Evolutionary conservation across 2,888 invertebrate genomes (phyloP).

Genomic region (Pseudoips prasinana): DNA sequence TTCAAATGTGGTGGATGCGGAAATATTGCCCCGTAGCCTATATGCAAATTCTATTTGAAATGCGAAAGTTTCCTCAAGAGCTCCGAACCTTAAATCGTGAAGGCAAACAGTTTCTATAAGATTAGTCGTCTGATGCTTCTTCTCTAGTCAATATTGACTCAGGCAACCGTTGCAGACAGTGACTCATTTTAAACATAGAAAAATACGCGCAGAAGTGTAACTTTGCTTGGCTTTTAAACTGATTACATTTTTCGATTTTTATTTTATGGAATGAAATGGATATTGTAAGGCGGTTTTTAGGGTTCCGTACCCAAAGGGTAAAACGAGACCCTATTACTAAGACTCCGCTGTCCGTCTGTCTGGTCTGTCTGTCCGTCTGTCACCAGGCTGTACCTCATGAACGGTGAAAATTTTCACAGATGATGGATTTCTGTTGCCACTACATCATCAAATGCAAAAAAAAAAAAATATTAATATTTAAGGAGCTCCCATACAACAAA

Average conservation of each 20-base stretch:
- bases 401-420: no score
- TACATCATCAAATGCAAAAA: no score
- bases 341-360: no score
- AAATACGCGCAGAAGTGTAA: constrained; percentile 26
- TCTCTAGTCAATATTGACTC: constrained; percentile 68
- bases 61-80: constrained; percentile 42
- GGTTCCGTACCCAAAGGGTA: no score
- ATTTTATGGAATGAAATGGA: constrained; percentile 21
- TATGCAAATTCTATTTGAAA: constrained; percentile 72
- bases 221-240: constrained; percentile 25
- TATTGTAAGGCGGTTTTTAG: no score
- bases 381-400: no score
- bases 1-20: no score
- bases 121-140: constrained; percentile 71
- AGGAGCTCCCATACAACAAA: no score
- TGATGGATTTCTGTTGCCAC: no score
- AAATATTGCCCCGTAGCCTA: constrained; percentile 73
- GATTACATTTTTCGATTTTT: constrained; percentile 21
- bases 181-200: constrained; percentile 23
- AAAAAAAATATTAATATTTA: no score
- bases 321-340: no score
- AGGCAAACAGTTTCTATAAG: constrained; percentile 77
- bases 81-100: constrained; percentile 68
- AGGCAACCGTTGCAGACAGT: constrained; percentile 38
- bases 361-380: no score